Evolutionary conservation across 1,140 invertebrate species (phyloP).

Genomic region (Aporrectodea caliginosa): DNA sequence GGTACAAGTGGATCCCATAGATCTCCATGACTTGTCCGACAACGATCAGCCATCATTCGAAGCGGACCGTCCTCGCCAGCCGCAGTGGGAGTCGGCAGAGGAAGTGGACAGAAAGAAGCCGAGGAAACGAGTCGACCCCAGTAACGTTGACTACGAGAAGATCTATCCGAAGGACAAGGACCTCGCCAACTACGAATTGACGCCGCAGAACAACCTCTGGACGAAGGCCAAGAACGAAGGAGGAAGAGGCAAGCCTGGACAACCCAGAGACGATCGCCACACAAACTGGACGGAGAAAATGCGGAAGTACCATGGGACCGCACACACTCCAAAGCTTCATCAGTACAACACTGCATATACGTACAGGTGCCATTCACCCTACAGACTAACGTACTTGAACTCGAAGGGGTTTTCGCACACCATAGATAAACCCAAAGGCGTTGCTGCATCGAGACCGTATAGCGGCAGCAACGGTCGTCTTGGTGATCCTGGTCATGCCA

Average conservation of each 20-base stretch:
- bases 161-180: neutral
- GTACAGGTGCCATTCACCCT: neutral
- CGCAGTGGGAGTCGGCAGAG: neutral
- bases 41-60: neutral
- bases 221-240: neutral
- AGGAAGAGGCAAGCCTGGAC: neutral
- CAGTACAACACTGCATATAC: neutral
- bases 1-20: too few relatives aligned
- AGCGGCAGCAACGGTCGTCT: too few relatives aligned
- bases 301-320: neutral
- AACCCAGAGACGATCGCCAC: neutral
- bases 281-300: neutral
- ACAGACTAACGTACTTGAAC: neutral
- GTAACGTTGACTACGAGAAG: neutral
- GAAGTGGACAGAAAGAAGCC: neutral
- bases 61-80: neutral
- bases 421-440: neutral
- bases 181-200: neutral
- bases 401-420: neutral
- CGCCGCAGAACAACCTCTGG: neutral
- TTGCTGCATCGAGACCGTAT: too few relatives aligned
- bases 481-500: too few relatives aligned
- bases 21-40: neutral
- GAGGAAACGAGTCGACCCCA: neutral
- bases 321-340: neutral